Evolutionary conservation across 1,140 invertebrate genomes (phyloP).

Genomic region (Lepidurus arcticus): DNA sequence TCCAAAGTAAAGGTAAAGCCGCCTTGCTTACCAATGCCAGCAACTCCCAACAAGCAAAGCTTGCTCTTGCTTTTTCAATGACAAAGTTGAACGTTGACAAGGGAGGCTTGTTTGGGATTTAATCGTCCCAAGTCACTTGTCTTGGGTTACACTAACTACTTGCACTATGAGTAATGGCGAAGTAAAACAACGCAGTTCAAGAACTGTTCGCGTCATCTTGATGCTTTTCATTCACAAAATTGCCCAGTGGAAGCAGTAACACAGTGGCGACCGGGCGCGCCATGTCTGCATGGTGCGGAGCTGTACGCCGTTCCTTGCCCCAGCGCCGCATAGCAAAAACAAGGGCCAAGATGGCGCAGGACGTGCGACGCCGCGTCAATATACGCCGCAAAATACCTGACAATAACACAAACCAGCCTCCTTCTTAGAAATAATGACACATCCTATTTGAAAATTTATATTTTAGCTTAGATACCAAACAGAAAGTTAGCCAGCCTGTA

Average conservation of each 20-base stretch:
- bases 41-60: slow-evolving; percentile 9
- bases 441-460: background rate
- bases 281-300: slow-evolving; percentile 7
- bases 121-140: background rate
- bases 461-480: background rate
- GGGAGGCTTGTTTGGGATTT: background rate
- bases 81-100: background rate
- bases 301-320: slow-evolving; percentile 5
- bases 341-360: background rate
- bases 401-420: background rate
- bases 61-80: slow-evolving; percentile 1
- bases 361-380: background rate
- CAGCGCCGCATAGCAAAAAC: background rate
- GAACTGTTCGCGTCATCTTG: slow-evolving; percentile 21
- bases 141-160: background rate
- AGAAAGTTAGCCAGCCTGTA: background rate
- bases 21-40: slow-evolving; percentile 12
- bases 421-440: background rate
- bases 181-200: slow-evolving; percentile 8
- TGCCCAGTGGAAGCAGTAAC: slow-evolving; percentile 9
- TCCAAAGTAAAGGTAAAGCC: background rate
- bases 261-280: slow-evolving; percentile 15
- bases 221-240: slow-evolving; percentile 16
- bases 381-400: background rate
- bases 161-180: background rate